Conservation (phyloP, 2,113 vertebrate genomes). For the Xenopus laevis region DNA sequence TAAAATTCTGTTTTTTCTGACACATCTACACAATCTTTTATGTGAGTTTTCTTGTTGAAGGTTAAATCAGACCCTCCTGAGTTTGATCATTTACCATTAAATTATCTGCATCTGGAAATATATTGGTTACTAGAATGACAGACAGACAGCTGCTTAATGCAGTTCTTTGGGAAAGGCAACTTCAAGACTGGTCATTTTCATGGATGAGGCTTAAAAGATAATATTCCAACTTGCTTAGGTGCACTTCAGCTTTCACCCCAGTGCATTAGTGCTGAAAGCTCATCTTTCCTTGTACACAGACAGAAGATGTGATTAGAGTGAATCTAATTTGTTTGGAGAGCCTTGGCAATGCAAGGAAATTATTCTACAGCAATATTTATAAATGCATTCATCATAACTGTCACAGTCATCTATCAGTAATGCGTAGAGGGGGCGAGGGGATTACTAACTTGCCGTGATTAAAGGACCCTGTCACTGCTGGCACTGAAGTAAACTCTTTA, state of each 20-base stretch:
- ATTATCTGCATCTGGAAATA: no score
- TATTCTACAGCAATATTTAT: conserved; percentile 72
- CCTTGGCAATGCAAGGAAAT: conserved; percentile 67
- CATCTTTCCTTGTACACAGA: conserved; percentile 63
- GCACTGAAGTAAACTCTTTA: neutral
- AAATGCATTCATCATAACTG: conserved; percentile 70
- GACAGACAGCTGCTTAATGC: conserved; percentile 22
- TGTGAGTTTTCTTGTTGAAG: no score
- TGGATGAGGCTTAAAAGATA: conserved; percentile 13
- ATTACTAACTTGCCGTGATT: conserved; percentile 63
- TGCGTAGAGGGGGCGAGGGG: conserved; percentile 60
- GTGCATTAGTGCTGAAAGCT: conserved; percentile 57
- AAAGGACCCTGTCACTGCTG: conserved; percentile 52
- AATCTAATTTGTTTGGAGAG: conserved; percentile 76
- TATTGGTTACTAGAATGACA: neutral
- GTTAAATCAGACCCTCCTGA: no score
- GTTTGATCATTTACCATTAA: no score
- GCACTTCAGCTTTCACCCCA: conserved; percentile 41
- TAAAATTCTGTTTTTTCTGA: no score
- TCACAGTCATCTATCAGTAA: conserved; percentile 54
- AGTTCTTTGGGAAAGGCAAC: neutral
- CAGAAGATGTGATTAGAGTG: conserved; percentile 70
- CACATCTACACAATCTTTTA: no score
- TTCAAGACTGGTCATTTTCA: conserved; percentile 1
- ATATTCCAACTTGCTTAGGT: neutral